Base-by-base conservation (phyloP, 2,797 vertebrate genomes). In the Mormyrops boulengeri region DNA sequence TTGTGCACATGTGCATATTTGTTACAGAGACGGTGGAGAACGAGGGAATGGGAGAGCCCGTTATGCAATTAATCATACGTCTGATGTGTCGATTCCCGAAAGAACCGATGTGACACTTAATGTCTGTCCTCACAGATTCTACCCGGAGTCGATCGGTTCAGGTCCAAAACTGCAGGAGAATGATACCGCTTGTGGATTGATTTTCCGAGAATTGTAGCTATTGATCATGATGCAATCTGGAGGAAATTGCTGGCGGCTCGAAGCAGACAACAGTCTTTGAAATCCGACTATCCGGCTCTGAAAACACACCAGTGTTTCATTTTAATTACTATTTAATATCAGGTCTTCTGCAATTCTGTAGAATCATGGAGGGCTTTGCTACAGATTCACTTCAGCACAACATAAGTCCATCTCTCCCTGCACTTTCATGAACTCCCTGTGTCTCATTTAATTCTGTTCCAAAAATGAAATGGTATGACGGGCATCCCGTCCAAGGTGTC, bases 151-250 rank as follows among this genome's bases (percentile, higher is more conserved):
- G 9, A 44, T 66, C 55, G 22, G 38, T 89, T 69, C 47, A 34
- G 19, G 44, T 11, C 53, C 41, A 50, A 62, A 38, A 62, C 30
- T 85, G 69, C 26, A 53, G 17, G 52, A 89, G 80, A 84, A 44
- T 84, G 82, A 62, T 53, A 19, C 41, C 9, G 80, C 60, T 69
- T 41, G 17, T 38, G 9, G 53, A 53, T 89, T 44, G 69, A 88
- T 38, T 69, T 87, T 50, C 6, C 34, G 49, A 47, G 60, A 87
- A 87, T 55, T 89, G 7, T 55, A 53, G 22, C 52, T 73, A 77
- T 89, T 38, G 62, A 87, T 89, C 62, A 53, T 85, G 55, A 41
- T 77, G 88, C 88, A 89, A 89, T 89, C 49, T 38, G 85, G 30
- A 50, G 85, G 85, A 55, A 87, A 89, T 88, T 62, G 57, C 19